phyloP scores from a whole-genome alignment of 2,113 vertebrate genomes.

The Albula glossodonta region DNA sequence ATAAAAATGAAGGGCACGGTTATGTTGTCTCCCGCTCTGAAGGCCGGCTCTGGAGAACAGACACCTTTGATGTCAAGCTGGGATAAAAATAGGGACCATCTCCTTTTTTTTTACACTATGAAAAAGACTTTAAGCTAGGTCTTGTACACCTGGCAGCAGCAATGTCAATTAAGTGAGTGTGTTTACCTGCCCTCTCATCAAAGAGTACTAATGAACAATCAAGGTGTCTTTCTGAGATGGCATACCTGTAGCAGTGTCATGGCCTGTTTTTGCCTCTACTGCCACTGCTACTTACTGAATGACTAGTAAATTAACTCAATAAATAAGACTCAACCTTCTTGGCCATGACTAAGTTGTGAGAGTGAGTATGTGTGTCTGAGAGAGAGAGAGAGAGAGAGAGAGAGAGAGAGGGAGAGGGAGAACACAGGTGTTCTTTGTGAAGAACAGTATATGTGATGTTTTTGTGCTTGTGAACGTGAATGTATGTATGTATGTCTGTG shows the following conservation, averaged over 20 bases:
- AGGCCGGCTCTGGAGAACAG: constrained; percentile 66
- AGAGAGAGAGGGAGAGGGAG: neutral
- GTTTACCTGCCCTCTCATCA: constrained; percentile 33
- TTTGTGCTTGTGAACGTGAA: too few species aligned
- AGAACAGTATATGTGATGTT: too few species aligned
- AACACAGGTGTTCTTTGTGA: too few species aligned
- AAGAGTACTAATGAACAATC: neutral
- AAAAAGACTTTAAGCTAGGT: constrained; percentile 52
- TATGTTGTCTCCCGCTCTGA: constrained; percentile 57
- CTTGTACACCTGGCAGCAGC: constrained; percentile 55
- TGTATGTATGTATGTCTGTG: neutral
- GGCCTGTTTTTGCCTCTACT: neutral
- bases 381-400: neutral
- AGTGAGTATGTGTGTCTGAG: neutral
- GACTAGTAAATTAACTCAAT: neutral
- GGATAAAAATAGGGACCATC: constrained; percentile 60
- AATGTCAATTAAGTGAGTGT: constrained; percentile 68
- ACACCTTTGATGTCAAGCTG: constrained; percentile 65
- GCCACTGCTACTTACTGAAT: neutral
- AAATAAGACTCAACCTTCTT: neutral
- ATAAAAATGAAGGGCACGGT: constrained; percentile 65
- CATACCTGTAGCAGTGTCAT: constrained; percentile 41
- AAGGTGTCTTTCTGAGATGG: constrained; percentile 20
- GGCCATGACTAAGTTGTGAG: neutral
- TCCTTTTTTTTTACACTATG: constrained; percentile 49